These are phyloP conservation scores for Pardalotus punctatus DNA, from an alignment of 2,113 vertebrate genomes.

Conservation along the genomic window DNA sequence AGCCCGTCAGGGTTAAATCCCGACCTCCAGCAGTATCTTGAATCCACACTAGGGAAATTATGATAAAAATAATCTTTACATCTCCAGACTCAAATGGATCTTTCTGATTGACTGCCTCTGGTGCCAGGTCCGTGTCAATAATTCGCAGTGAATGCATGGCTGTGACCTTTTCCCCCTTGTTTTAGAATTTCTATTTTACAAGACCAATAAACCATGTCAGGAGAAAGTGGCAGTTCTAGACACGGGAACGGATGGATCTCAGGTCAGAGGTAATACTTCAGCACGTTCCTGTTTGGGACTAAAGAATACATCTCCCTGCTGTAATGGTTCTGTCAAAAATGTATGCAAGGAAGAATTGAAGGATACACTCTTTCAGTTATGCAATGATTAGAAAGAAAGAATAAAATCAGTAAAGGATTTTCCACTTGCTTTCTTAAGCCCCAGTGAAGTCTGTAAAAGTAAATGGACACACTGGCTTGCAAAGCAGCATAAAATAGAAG, in stretches of 20 bases:
- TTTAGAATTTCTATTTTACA: slow-evolving; percentile 49
- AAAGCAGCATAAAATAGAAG: background rate
- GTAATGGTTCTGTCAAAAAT: background rate
- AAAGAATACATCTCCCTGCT: background rate
- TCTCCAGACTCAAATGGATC: slow-evolving; percentile 23
- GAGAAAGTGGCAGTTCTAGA: background rate
- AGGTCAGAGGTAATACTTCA: slow-evolving; percentile 34
- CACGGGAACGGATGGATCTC: background rate
- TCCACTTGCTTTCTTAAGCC: background rate
- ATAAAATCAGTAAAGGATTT: background rate
- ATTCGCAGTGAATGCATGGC: slow-evolving; percentile 14
- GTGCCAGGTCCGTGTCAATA: background rate
- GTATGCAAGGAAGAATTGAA: background rate
- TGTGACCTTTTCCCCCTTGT: slow-evolving; percentile 53
- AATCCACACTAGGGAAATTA: slow-evolving; percentile 22
- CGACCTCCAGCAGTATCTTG: background rate
- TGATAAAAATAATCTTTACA: slow-evolving; percentile 56
- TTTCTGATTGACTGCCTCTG: slow-evolving; percentile 43
- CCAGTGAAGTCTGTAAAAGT: background rate
- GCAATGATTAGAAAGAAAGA: background rate
- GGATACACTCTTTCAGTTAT: background rate
- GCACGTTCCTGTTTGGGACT: background rate
- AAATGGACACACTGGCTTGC: background rate
- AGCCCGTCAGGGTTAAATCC: background rate
- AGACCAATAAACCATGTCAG: slow-evolving; percentile 37